phyloP scores from a whole-genome alignment of 2,888 invertebrate species.

The Agapostemon virescens region DNA sequence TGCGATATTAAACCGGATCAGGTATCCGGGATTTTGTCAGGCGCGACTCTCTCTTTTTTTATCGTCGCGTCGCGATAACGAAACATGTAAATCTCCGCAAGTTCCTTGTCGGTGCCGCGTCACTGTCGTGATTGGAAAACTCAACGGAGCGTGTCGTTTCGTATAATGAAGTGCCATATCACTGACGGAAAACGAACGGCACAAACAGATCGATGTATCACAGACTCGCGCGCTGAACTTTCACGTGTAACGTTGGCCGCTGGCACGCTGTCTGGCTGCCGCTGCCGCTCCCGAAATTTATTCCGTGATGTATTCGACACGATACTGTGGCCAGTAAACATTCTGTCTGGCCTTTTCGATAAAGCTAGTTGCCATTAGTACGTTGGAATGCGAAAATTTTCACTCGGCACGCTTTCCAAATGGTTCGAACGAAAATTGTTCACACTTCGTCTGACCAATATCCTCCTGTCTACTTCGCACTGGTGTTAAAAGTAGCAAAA shows the following conservation, averaged over 20 bases:
- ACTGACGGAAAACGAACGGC: constrained; percentile 37
- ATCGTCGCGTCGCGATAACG: constrained; percentile 16
- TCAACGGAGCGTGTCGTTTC: constrained; percentile 41
- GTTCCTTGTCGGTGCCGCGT: constrained; percentile 22
- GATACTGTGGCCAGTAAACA: background rate
- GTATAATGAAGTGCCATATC: constrained; percentile 59
- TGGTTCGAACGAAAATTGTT: background rate
- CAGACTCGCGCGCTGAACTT: constrained; percentile 16
- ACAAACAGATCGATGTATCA: constrained; percentile 36
- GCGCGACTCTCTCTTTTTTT: background rate
- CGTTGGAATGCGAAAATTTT: background rate
- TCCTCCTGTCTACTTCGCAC: background rate
- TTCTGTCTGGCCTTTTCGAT: background rate
- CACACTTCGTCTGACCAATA: background rate
- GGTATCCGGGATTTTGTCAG: constrained; percentile 29
- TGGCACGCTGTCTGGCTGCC: background rate
- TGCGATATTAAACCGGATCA: constrained; percentile 28
- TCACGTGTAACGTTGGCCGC: background rate
- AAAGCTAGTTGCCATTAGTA: background rate
- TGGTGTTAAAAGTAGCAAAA: background rate
- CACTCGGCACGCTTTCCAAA: background rate
- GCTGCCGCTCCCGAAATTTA: constrained; percentile 5
- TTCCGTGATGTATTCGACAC: background rate
- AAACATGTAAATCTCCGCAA: constrained; percentile 44
- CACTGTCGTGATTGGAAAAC: constrained; percentile 51